These are phyloP conservation scores for Lucinisca nassula DNA, from an alignment of 2,888 invertebrate species.

Conservation along the genomic window DNA sequence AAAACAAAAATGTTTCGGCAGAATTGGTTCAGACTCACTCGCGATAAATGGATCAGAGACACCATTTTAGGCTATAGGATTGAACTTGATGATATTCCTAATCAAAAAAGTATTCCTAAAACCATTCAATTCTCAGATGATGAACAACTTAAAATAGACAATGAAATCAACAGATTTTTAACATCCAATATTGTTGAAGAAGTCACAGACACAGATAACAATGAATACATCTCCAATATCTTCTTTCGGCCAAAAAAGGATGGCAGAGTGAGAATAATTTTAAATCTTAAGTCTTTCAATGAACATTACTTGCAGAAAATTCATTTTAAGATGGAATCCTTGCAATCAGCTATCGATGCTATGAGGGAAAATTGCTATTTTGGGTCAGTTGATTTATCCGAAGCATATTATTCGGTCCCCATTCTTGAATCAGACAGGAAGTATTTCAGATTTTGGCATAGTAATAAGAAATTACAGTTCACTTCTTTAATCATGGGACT, in stretches of 20 bases:
- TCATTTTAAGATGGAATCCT: constrained; percentile 62
- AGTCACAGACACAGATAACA: neutral
- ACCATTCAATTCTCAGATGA: neutral
- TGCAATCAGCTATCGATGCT: constrained; percentile 35
- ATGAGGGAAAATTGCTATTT: constrained; percentile 39
- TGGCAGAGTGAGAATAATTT: constrained; percentile 21
- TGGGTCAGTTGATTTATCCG: constrained; percentile 49
- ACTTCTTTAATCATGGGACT: constrained; percentile 39
- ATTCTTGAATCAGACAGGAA: constrained; percentile 46
- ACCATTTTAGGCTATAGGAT: neutral
- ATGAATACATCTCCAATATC: neutral
- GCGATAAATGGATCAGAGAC: neutral
- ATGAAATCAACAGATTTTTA: neutral
- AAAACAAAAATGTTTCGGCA: neutral
- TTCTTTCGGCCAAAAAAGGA: constrained; percentile 37
- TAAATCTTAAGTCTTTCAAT: constrained; percentile 49
- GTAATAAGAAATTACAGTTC: constrained; percentile 37
- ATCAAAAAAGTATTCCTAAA: neutral
- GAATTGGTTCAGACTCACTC: no score
- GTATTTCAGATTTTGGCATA: constrained; percentile 47
- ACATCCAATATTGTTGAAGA: neutral
- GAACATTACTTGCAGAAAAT: constrained; percentile 20
- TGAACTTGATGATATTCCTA: no score
- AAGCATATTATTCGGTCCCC: constrained; percentile 53
- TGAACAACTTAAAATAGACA: neutral